phyloP scores from a whole-genome alignment of 2,888 invertebrate genomes.

The Acanthosepion lycidas region DNA sequence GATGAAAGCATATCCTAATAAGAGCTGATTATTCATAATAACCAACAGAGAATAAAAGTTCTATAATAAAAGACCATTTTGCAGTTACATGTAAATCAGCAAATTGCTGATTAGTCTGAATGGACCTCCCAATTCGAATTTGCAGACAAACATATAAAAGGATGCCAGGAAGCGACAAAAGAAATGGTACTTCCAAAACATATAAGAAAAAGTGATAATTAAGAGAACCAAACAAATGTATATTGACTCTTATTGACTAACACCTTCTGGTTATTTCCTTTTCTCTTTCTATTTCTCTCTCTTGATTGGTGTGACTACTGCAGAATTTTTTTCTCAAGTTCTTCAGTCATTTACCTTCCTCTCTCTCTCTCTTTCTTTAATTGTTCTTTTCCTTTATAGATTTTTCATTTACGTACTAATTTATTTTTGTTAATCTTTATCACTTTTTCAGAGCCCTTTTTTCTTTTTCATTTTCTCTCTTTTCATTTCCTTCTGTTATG shows the following conservation, averaged over 20 bases:
- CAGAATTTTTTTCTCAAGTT: neutral
- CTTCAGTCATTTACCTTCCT: neutral
- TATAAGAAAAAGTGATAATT: neutral
- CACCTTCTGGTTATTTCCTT: neutral
- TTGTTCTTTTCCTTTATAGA: neutral
- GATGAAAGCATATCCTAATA: neutral
- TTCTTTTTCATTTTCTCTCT: neutral
- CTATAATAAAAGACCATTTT: neutral
- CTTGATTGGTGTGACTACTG: neutral
- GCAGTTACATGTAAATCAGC: neutral
- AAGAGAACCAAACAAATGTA: neutral
- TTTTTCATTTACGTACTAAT: too few species aligned
- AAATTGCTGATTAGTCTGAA: neutral
- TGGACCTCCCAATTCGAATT: neutral
- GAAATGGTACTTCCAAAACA: slow-evolving; percentile 4
- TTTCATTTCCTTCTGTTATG: too few species aligned
- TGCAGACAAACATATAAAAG: neutral
- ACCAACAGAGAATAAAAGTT: neutral
- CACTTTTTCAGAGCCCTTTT: neutral
- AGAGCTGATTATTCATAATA: neutral
- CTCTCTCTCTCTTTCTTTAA: neutral
- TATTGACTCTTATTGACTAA: neutral
- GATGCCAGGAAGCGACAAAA: neutral
- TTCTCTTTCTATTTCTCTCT: neutral
- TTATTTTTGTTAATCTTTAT: neutral